Evolutionary conservation across 2,888 invertebrate species (phyloP), one percentile per base, ranked within the genome.

Genomic region (Rhabditoides inermis): DNA sequence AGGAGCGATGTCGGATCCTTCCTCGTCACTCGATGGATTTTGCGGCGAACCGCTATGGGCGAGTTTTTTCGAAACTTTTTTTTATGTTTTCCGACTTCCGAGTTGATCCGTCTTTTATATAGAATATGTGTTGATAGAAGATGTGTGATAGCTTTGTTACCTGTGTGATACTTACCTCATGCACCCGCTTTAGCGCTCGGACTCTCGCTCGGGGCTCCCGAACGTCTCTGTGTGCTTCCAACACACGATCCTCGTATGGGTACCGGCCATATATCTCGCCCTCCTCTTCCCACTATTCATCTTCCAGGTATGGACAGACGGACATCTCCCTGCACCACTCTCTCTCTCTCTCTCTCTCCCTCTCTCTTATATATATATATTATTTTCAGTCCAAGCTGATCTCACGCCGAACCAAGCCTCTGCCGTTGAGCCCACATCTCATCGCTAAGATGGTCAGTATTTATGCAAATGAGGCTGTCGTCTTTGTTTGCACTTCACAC

Each of bases 231-330:
- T 58, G 48, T 73, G 73, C 55, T 56, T 61, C 39, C 73, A 71
- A 54, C 68, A 72, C 47, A 70, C 70, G n/a, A 41, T 67, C n/a
- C 60, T 73, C 46, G 63, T 70, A 28, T 73, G 68, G 69, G 50
- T 61, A 22, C 73, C 73, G 20, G 53, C 65, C 6, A 26, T 51
- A 10, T 63, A 59, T 22, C 46, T 51, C 23, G 46, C 54, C 37
- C 53, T 61, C 42, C 55, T 59, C 54, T 54, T 63, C n/a, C 47
- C 56, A 18, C 15, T 32, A 15, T 32, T 18, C 10, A n/a, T 39
- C 20, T 39, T 39, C 20, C 10, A 39, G 40, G 7, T 39, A 10
- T 39, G n/a, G 7, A n/a, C 40, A 39, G 7, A n/a, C n/a, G 22
- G 7, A n/a, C 40, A n/a, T 20, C 7, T 20, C 1, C 7, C 18